Base-by-base conservation (phyloP, 2,113 vertebrate genomes). In the Dromas ardeola region DNA sequence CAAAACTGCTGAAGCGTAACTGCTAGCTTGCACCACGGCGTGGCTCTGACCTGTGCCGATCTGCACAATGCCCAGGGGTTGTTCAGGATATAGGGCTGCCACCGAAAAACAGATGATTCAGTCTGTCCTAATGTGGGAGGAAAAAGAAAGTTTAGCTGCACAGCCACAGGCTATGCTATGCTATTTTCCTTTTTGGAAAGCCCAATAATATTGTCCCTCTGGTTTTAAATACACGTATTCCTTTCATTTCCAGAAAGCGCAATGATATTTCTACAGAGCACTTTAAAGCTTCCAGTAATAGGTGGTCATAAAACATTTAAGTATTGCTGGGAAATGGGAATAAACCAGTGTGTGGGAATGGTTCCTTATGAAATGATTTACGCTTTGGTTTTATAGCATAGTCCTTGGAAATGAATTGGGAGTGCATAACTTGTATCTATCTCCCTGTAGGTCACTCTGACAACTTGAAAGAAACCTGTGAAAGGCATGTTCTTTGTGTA, bases 301-400 rank as follows among this genome's bases (percentile, higher is more conserved):
- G 63, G 19, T 65, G 49, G 16, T 77, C 78, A 85, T 93, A 96
- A 89, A 97, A 58, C 53, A 69, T 67, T 66, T 81, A 72, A 61
- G 52, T 86, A 42, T 85, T 93, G 50, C 81, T 95, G 87, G 70
- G 79, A 95, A 94, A 77, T 73, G 17, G n/a, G 66, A 89, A 76
- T 79, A 86, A 93, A 50, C 23, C 34, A 23, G 19, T 30, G 30
- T 76, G 30, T 84, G 88, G 53, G 50, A 80, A 79, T 81, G 30
- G 30, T 76, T 95, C 52, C 36, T 84, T 78, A 56, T 49, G 40
- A 89, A 65, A 85, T 94, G 15, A 82, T 94, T 95, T 79, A 72
- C 70, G 25, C 19, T 86, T 81, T 1, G 6, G 9, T 77, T 95
- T 95, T 74, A 55, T 74, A 42, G 9, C 56, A 34, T 49, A 91